These are phyloP conservation scores for Cephus pulcher DNA, from an alignment of 2,888 invertebrate genomes.

Conservation along the genomic window DNA sequence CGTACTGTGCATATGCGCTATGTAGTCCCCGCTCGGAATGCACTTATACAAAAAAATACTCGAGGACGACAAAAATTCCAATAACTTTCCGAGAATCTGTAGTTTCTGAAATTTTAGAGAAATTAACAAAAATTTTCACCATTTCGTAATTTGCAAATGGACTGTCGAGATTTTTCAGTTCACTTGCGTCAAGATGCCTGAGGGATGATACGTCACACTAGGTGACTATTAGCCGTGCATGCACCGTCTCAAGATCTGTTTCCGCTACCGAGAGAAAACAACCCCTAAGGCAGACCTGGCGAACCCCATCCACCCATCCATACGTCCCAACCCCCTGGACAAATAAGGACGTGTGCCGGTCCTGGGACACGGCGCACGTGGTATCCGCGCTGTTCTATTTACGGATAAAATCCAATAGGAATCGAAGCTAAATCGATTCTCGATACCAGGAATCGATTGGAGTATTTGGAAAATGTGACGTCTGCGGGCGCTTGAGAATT, in stretches of 20 bases:
- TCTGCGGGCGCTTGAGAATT: background rate
- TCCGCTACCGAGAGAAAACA: background rate
- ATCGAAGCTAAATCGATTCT: background rate
- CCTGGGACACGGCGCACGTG: background rate
- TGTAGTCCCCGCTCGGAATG: background rate
- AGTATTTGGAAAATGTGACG: background rate
- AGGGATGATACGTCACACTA: background rate
- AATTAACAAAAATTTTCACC: background rate
- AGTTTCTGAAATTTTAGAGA: background rate
- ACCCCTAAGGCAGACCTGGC: background rate
- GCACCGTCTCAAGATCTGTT: background rate
- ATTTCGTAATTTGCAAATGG: background rate
- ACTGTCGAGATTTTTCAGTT: background rate
- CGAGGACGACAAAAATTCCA: background rate
- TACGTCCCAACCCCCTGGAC: background rate
- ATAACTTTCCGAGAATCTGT: background rate
- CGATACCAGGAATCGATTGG: background rate
- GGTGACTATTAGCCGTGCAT: background rate
- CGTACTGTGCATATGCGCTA: background rate
- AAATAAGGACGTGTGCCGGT: background rate
- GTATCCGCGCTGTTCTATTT: background rate
- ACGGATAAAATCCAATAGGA: background rate
- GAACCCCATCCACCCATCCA: background rate
- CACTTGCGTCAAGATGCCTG: background rate
- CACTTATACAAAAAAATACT: background rate